These are phyloP conservation scores for Pipistrellus pygmaeus DNA, from an alignment of 2,797 vertebrate genomes.

Conservation along the genomic window DNA sequence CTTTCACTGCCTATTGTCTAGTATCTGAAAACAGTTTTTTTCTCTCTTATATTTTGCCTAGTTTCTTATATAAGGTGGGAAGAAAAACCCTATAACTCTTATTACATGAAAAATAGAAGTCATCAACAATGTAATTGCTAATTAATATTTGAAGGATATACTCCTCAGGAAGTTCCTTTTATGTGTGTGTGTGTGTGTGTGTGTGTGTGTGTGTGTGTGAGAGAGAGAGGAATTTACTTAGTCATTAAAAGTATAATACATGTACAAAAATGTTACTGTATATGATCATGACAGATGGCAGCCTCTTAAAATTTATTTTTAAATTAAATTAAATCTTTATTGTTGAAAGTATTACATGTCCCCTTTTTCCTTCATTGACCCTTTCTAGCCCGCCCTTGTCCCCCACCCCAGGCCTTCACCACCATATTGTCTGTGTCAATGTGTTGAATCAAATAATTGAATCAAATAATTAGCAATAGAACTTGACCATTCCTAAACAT, in stretches of 20 bases:
- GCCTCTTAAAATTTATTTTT: neutral
- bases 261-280: neutral
- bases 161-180: slow-evolving; percentile 26
- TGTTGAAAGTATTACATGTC: no score
- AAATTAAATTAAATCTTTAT: no score
- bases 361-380: no score
- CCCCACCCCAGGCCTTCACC: no score
- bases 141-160: slow-evolving; percentile 35
- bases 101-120: neutral
- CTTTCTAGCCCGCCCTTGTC: no score
- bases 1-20: neutral
- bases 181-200: no score
- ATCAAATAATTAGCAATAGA: slow-evolving; percentile 15
- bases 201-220: no score
- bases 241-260: neutral
- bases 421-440: no score
- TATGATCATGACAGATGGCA: neutral
- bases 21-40: neutral
- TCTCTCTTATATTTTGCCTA: neutral
- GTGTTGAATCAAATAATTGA: neutral
- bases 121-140: slow-evolving; percentile 1
- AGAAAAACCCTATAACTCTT: neutral
- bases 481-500: slow-evolving; percentile 21
- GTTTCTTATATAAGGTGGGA: neutral
- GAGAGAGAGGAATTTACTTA: neutral